Conservation (phyloP, 2,797 vertebrate species). For the Denticeps clupeoides region DNA sequence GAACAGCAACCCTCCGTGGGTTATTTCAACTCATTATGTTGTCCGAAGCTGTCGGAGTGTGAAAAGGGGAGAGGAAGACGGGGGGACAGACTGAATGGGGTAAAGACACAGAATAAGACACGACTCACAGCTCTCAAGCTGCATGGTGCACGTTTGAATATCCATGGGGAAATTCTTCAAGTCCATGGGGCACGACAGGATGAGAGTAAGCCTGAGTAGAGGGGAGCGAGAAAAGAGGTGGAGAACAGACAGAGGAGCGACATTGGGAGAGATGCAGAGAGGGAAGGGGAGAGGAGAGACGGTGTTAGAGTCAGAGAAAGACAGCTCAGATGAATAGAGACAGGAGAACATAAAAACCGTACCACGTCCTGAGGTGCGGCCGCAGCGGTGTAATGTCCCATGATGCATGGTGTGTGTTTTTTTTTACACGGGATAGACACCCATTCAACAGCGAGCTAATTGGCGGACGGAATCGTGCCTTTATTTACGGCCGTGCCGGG, state of each 20-base stretch:
- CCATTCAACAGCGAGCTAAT: conserved; percentile 41
- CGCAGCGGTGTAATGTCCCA: too few relatives aligned
- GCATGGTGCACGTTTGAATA: conserved; percentile 90
- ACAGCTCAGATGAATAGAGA: conserved; percentile 19
- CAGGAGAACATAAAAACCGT: conserved; percentile 14
- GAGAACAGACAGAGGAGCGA: conserved; percentile 22
- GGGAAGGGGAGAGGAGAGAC: conserved; percentile 21
- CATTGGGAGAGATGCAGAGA: conserved; percentile 12
- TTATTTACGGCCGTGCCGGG: conserved; percentile 44
- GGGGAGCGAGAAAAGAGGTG: background rate
- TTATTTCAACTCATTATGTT: too few relatives aligned
- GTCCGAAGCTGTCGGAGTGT: too few relatives aligned
- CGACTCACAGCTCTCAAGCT: conserved; percentile 91
- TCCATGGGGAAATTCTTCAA: conserved; percentile 97
- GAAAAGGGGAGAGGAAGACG: background rate
- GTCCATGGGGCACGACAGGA: conserved; percentile 90
- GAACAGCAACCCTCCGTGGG: too few relatives aligned
- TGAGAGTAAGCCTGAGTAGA: conserved; percentile 73
- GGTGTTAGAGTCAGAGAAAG: conserved; percentile 18
- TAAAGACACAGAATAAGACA: conserved; percentile 31
- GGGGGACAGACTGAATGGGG: conserved; percentile 10
- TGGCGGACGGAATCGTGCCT: conserved; percentile 31
- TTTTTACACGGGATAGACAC: background rate
- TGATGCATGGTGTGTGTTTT: too few relatives aligned
- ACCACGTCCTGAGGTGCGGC: too few relatives aligned